These are phyloP conservation scores for Chaetodon auriga DNA, from an alignment of 2,113 vertebrate genomes.

Conservation along the genomic window DNA sequence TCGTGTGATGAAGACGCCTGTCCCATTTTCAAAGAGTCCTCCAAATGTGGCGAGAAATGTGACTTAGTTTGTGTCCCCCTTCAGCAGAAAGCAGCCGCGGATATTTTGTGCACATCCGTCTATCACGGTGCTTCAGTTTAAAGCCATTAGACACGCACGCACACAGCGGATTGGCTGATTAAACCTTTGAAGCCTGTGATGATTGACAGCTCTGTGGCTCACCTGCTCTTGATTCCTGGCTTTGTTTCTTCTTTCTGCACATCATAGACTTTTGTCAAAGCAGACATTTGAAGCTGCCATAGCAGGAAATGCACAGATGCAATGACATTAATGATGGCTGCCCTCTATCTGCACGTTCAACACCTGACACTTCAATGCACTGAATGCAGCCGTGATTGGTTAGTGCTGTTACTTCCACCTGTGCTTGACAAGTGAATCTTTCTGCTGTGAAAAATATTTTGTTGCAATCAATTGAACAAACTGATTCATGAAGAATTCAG, in stretches of 20 bases:
- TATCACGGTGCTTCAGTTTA: neutral
- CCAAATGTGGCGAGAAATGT: neutral
- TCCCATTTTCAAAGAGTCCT: neutral
- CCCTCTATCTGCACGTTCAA: neutral
- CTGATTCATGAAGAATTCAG: neutral
- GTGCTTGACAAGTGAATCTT: neutral
- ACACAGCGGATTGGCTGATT: neutral
- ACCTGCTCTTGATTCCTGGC: neutral
- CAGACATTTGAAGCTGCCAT: neutral
- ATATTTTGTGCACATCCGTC: neutral
- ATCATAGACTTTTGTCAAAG: neutral
- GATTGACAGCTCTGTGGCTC: conserved; percentile 17
- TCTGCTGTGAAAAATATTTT: neutral
- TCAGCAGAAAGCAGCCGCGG: neutral
- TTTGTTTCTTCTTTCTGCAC: neutral
- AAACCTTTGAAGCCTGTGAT: neutral
- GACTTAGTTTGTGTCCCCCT: neutral
- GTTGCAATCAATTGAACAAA: neutral
- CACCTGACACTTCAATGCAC: neutral
- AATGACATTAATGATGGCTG: neutral
- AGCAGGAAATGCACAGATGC: neutral
- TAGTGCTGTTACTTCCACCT: neutral
- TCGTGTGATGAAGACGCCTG: neutral
- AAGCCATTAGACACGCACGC: neutral
- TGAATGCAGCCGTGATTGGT: neutral